Base-by-base conservation (phyloP, 2,888 invertebrate genomes). In the Yponomeuta evonymella region DNA sequence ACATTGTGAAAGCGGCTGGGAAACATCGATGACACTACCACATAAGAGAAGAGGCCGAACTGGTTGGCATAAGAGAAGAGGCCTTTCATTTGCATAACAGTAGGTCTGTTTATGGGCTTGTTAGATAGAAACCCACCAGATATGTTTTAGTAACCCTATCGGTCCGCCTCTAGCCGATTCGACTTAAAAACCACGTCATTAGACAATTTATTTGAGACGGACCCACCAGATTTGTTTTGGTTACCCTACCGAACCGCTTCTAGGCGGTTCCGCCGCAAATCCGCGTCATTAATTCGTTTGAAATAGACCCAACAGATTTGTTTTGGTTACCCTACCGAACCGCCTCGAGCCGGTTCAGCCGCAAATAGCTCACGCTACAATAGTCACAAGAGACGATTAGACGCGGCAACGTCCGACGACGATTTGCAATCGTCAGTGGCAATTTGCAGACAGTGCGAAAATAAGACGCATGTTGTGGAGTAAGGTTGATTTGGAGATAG, bases 141-240 rank as follows among this genome's bases (percentile, higher is more conserved):
- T 43, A 5, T 43, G 43, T 43, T 43, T 8, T 43, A 6, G 1
- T 43, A 12, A 15, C 51, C 51, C 51, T 15, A 58, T n/a, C 29
- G 29, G 74, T 75, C 83, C 80, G 79, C 81, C 73, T 71, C 2
- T n/a, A 76, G 79, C 83, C 78, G 79, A 85, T 76, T 74, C 72
- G 33, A 51, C 58, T 69, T 62, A 64, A 43, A 43, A 43, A 5
- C 43, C 9, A 1, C 43, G 43, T 43, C 43, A 43, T 43, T 43
- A 43, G 43, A 43, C 8, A 43, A 43, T 43, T 43, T 43, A 8
- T 43, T 43, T 8, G 43, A 43, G 6, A 43, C 9, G 6, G 43
- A 8, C 43, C 43, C 43, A 43, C 9, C 43, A 8, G 43, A 43
- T 43, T 43, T 43, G 43, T 43, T 43, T 43, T 43, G 43, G 9